phyloP scores from a whole-genome alignment of 2,797 vertebrate genomes.

The Borostomias antarcticus region DNA sequence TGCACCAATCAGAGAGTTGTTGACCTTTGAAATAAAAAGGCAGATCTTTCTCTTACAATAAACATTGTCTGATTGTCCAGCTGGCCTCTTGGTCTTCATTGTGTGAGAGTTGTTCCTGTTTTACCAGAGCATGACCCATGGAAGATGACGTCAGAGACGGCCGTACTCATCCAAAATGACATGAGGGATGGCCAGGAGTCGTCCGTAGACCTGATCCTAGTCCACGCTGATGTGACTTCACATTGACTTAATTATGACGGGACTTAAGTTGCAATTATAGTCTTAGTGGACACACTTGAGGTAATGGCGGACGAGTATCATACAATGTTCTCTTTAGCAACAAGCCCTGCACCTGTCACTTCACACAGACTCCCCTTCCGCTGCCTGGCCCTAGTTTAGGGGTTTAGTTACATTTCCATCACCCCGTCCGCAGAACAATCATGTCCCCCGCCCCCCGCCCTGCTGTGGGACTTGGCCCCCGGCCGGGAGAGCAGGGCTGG shows the following conservation, averaged over 20 bases:
- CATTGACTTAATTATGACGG: constrained; percentile 20
- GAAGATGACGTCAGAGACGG: too few species aligned
- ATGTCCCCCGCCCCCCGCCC: constrained; percentile 31
- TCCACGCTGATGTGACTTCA: background rate
- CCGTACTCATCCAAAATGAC: too few species aligned
- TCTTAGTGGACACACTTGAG: constrained; percentile 43
- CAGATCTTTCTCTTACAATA: constrained; percentile 50
- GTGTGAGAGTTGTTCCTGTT: background rate
- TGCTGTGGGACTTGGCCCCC: constrained; percentile 63
- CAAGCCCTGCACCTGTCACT: constrained; percentile 72
- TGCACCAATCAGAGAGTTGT: constrained; percentile 21
- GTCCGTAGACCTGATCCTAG: too few species aligned
- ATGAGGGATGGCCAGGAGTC: too few species aligned
- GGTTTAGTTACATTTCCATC: constrained; percentile 72
- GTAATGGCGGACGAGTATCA: constrained; percentile 40
- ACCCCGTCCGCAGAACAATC: constrained; percentile 43
- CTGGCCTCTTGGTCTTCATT: constrained; percentile 8
- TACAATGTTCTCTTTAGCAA: constrained; percentile 55
- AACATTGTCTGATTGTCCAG: constrained; percentile 30
- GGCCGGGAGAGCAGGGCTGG: constrained; percentile 58
- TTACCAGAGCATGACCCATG: background rate
- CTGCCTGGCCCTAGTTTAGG: constrained; percentile 64
- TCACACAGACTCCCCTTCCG: constrained; percentile 66
- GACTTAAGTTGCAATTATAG: constrained; percentile 53
- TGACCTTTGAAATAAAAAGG: constrained; percentile 17